A percentile compares a stretch with the other conserved stretches of the same genome.
Conservation (phyloP, 2,888 invertebrate species). For the Parnassius orleans region DNA sequence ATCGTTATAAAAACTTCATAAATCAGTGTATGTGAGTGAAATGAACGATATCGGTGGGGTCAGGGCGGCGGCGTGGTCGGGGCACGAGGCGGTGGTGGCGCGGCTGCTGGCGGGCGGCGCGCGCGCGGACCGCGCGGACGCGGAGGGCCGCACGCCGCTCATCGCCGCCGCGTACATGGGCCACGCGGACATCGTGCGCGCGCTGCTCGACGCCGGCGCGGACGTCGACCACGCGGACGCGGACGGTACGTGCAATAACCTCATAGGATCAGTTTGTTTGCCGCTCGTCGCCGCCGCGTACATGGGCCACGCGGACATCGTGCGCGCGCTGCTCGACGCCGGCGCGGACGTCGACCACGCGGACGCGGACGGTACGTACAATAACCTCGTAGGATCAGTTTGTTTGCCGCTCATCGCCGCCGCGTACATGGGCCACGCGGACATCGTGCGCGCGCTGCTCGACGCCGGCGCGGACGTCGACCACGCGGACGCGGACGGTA, state of each 20-base stretch:
- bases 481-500: slow-evolving; percentile 91
- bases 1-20: too few relatives aligned
- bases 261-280: too few relatives aligned
- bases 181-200: slow-evolving; percentile 93
- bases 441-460: slow-evolving; percentile 91
- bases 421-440: slow-evolving; percentile 97
- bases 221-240: slow-evolving; percentile 92
- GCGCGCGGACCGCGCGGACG: slow-evolving; percentile 90
- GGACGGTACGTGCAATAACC: slow-evolving; percentile 76
- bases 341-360: slow-evolving; percentile 92
- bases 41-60: background rate
- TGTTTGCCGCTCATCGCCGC: slow-evolving; percentile 91
- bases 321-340: slow-evolving; percentile 89
- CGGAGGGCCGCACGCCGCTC: slow-evolving; percentile 94
- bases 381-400: too few relatives aligned
- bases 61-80: slow-evolving; percentile 96
- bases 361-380: slow-evolving; percentile 85
- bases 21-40: too few relatives aligned
- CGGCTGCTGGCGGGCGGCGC: slow-evolving; percentile 89
- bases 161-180: slow-evolving; percentile 98
- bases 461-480: slow-evolving; percentile 91
- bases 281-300: slow-evolving; percentile 97
- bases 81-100: slow-evolving; percentile 91
- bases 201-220: slow-evolving; percentile 90
- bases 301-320: slow-evolving; percentile 97